Evolutionary conservation across 2,888 invertebrate genomes (phyloP), one percentile per base, ranked within the genome.

Genomic region (Barypeithes pellucidus): DNA sequence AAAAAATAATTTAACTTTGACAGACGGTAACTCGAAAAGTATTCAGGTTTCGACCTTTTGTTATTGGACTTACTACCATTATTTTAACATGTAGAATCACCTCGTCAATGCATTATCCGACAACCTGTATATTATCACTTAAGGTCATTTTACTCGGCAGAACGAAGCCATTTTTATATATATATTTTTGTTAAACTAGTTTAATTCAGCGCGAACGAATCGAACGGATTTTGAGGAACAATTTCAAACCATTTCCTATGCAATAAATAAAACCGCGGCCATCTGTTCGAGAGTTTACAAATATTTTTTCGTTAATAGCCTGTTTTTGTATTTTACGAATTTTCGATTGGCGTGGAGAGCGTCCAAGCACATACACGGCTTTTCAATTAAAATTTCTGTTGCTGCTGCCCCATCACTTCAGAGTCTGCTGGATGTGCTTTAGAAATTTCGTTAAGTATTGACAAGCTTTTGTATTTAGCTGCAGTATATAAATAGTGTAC

Each of bases 311-410:
- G 54, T 59, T 59, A 57, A 43, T 45, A 59, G 57, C 59, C 43
- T 68, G 59, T 67, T 67, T 67, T 67, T 45, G 61, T 52, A 45
- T 70, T 70, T 70, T 45, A 36, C 54, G 43, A 65, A 71, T 71
- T 65, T 71, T 65, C 71, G 47, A 71, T 71, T 65, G 59, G 71
- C 41, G 45, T 71, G 65, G 71, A 65, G 71, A 65, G 71, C 57
- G 63, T 54, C 52, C 52, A 54, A 62, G 54, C 50, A 54, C 65
- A 59, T 59, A 72, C 72, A 72, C 61, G 67, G 60, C 66, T 72
- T 72, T 72, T 72, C 72, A 72, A 72, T 72, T 72, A 72, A 72
- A 72, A 72, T 72, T 67, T 67, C 61, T 71, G 71, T 65, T 71
- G 36, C 65, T 59, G 65, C 57, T 68, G 39, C 63, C 61, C 54